Base-by-base conservation (phyloP, 2,113 vertebrate genomes). In the Microcebus lehilahytsara region DNA sequence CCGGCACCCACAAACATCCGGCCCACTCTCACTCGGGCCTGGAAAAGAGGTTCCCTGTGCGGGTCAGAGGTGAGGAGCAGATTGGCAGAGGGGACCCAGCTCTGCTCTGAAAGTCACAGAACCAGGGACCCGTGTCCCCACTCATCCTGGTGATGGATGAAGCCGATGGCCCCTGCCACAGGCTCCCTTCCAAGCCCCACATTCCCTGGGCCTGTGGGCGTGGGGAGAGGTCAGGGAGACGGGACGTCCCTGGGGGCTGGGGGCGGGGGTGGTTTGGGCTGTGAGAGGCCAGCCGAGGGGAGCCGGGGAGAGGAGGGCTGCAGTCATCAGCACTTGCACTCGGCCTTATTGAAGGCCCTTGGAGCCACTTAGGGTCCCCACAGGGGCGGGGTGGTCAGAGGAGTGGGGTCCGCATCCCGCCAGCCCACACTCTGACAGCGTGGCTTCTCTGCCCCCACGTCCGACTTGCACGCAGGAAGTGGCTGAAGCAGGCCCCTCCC, bases 401-500 rank as follows among this genome's bases (percentile, higher is more conserved):
- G 91, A n/a, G 20, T 1, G 5, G 32, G n/a, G 37, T n/a, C 60
- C 53, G 30, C 3, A 4, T 60, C 51, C 1, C 0, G 13, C 22
- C 49, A 27, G 17, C 56, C 13, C 22, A 6, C 40, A 40, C 16
- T 13, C 23, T 9, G n/a, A 20, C 6, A 5, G 77, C 53, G 46
- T 42, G 4, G 40, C 37, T 27, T 23, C 17, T n/a, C 58, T 49
- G 7, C 40, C 51, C 69, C 79, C 17, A 25, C 4, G 12, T 56
- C 58, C 11, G 32, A 5, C 25, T 22, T 34, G 25, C 32, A 37
- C 32, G 7, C 7, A 13, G 6, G 2, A 9, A 3, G 60, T 25
- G 37, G 12, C 11, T 0, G 2, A 7, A 27, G 30, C 34, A n/a
- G n/a, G n/a, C 11, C 34, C 30, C 4, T 6, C 1, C 5, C 1